Conservation (phyloP, 2,113 vertebrate genomes). For the Piprites chloris region DNA sequence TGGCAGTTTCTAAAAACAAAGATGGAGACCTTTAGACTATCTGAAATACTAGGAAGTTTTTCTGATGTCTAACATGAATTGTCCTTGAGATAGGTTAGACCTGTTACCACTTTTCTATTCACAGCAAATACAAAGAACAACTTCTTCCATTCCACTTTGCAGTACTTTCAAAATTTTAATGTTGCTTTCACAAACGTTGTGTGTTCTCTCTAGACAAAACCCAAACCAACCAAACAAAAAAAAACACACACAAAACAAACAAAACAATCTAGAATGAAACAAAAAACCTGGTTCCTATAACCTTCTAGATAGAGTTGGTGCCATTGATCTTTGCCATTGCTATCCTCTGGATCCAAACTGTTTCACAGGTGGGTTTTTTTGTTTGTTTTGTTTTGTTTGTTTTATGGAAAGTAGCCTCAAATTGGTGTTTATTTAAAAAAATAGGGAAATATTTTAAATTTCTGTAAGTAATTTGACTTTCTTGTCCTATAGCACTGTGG, state of each 20-base stretch:
- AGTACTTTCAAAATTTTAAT: background rate
- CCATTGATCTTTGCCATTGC: background rate
- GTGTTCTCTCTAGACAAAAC: background rate
- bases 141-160: background rate
- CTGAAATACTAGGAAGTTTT: background rate
- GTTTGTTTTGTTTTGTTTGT: no score
- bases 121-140: background rate
- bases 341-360: background rate
- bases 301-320: background rate
- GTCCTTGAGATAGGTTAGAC: background rate
- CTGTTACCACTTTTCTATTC: background rate
- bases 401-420: background rate
- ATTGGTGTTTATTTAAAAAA: background rate
- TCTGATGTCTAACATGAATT: background rate
- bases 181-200: background rate
- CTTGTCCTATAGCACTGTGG: background rate
- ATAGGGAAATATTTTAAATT: background rate
- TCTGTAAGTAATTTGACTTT: background rate
- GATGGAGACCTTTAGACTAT: background rate
- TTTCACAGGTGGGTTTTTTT: background rate
- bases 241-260: no score
- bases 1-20: background rate
- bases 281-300: background rate
- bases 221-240: no score
- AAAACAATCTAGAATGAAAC: no score